Percentiles rank a stretch among this genome's conserved stretches.
These are phyloP conservation scores for Trogon surrucura DNA, from an alignment of 2,113 vertebrate genomes.

Conservation along the genomic window DNA sequence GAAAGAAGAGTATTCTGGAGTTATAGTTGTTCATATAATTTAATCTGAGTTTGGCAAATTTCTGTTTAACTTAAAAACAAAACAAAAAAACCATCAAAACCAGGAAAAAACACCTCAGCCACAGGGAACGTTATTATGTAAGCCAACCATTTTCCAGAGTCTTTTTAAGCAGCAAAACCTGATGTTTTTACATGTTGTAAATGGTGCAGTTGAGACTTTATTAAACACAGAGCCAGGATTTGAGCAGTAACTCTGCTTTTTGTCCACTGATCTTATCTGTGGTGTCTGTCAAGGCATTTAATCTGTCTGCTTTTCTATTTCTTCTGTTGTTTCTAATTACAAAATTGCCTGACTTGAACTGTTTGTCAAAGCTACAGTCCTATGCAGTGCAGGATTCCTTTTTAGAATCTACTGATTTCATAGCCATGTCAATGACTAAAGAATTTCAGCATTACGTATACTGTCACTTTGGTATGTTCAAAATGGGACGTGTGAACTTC, in stretches of 20 bases:
- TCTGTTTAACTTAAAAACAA: background rate
- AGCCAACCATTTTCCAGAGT: background rate
- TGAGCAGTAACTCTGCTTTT: slow-evolving; percentile 19
- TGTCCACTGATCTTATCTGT: slow-evolving; percentile 39
- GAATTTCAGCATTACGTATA: background rate
- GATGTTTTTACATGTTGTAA: background rate
- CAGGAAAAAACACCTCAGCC: background rate
- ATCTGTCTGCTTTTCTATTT: slow-evolving; percentile 1
- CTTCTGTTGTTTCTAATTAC: slow-evolving; percentile 22
- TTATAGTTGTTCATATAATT: background rate
- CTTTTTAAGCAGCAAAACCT: background rate
- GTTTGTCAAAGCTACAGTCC: background rate
- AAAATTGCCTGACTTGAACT: background rate
- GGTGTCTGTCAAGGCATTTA: slow-evolving; percentile 6
- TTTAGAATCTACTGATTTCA: background rate
- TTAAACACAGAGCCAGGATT: background rate
- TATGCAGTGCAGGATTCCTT: background rate
- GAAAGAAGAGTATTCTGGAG: background rate
- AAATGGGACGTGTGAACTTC: background rate
- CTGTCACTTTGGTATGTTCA: background rate
- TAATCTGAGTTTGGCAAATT: background rate
- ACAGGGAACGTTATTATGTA: fast-evolving
- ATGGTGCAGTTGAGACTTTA: background rate
- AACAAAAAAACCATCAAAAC: too few species aligned
- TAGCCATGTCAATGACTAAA: background rate